Evolutionary conservation across 2,888 invertebrate genomes (phyloP), one percentile per base, ranked within the genome.

Genomic region (Mycalesis mineus): DNA sequence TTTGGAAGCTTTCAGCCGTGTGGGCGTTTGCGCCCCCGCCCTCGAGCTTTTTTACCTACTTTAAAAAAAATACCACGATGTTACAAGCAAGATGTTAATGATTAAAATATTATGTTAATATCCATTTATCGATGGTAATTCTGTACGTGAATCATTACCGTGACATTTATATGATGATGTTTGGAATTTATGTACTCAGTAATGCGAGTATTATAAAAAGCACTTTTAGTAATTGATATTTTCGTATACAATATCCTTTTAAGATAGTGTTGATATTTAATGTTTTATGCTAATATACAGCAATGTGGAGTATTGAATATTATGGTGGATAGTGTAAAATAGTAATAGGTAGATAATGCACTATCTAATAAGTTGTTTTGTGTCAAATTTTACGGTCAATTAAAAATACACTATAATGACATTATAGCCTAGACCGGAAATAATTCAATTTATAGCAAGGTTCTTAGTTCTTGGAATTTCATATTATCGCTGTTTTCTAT

Each of bases 1-100:
- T 88, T 88, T 86, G 84, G 87, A 84, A 86, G 87, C 86, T 88
- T 88, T 87, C 86, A 86, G 87, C 82, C 78, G 82, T 81, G 83
- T 84, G 84, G 81, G 79, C 78, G 78, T 75, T 70, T 67, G 76
- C 72, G 80, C 83, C 84, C 84, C 82, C 80, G 82, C 86, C 88
- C 87, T 83, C 74, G 77, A 62, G 60, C 14, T 62, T 69, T 74
- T 73, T 69, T 73, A 69, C 73, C 69, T 55, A 68, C 63, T 61
- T 45, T 64, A 65, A 68, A 67, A 68, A 68, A 82, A 31, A 47
- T 22, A 22, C 22, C 22, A 22, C 22, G 22, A 45, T 31, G 28
- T 45, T 29, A 9, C 53, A 41, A 53, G 51, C 55, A 59, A 61
- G 60, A 61, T 63, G 60, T 57, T 57, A 37, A 22, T 15, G 36